Evolutionary conservation across 2,113 vertebrate genomes (phyloP).

Genomic region (Danionella cerebrum): DNA sequence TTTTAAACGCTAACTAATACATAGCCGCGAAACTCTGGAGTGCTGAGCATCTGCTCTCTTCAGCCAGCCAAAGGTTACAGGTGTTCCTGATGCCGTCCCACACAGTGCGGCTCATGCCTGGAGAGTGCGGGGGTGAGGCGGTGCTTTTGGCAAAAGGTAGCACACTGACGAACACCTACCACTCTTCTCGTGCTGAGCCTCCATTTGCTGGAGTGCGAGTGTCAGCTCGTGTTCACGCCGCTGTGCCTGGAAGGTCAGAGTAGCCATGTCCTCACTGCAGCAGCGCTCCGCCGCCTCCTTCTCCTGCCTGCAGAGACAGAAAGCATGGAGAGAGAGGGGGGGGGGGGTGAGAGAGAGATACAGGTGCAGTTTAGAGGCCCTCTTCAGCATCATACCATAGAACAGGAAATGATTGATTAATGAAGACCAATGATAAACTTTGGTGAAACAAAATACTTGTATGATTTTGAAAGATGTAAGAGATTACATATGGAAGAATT

Average conservation of each 20-base stretch:
- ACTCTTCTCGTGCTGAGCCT: slow-evolving; percentile 81
- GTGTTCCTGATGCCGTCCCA: slow-evolving; percentile 87
- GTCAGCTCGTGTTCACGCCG: slow-evolving; percentile 79
- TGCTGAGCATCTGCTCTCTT: slow-evolving; percentile 88
- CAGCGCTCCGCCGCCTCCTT: slow-evolving; percentile 75
- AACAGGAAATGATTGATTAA: too few species aligned
- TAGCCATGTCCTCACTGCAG: slow-evolving; percentile 70
- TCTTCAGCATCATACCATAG: too few species aligned
- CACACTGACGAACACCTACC: slow-evolving; percentile 80
- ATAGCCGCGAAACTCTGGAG: slow-evolving; percentile 79
- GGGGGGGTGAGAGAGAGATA: slow-evolving; percentile 8
- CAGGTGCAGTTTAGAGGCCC: slow-evolving; percentile 29
- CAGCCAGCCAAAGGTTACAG: slow-evolving; percentile 92
- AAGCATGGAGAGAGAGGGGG: not conserved
- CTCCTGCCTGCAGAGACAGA: slow-evolving; percentile 69
- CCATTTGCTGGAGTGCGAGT: slow-evolving; percentile 82
- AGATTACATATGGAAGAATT: too few species aligned
- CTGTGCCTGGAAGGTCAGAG: slow-evolving; percentile 73
- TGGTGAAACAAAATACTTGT: too few species aligned
- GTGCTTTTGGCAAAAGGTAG: slow-evolving; percentile 46
- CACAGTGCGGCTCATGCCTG: slow-evolving; percentile 75
- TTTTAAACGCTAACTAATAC: slow-evolving; percentile 86
- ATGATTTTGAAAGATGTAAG: too few species aligned
- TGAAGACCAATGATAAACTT: too few species aligned
- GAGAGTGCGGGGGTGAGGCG: slow-evolving; percentile 49